Percentiles rank a stretch among this genome's conserved stretches.
Conservation (phyloP, 2,888 invertebrate genomes). For the Dasypogon diadema region DNA sequence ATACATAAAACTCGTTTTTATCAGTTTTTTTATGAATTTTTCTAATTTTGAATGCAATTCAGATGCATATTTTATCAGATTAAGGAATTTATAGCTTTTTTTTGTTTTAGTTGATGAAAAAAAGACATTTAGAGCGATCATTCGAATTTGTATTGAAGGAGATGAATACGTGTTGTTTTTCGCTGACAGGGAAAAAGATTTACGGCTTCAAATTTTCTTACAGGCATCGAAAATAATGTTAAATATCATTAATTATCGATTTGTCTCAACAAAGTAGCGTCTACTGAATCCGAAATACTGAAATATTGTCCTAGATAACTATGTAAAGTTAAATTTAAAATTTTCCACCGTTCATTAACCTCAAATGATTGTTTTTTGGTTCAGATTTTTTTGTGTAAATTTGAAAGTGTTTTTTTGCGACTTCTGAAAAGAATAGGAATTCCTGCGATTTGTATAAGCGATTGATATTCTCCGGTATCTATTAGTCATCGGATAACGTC, state of each 20-base stretch:
- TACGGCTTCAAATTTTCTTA: background rate
- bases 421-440: no score
- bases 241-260: background rate
- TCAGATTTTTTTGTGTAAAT: no score
- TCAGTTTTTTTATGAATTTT: constrained; percentile 19
- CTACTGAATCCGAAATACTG: no score
- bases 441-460: no score
- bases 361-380: no score
- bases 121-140: no score
- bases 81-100: constrained; percentile 3
- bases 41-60: constrained; percentile 32
- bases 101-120: background rate
- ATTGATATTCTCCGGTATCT: no score
- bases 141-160: no score
- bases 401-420: no score
- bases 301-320: no score
- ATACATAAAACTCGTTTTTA: constrained; percentile 9
- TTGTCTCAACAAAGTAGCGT: background rate
- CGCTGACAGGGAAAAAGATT: background rate
- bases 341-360: background rate
- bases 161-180: no score
- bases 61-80: constrained; percentile 28
- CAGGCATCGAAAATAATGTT: background rate
- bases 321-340: background rate
- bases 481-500: no score